Evolutionary conservation across 2,113 vertebrate species (phyloP).

Genomic region (Pseudonaja textilis): DNA sequence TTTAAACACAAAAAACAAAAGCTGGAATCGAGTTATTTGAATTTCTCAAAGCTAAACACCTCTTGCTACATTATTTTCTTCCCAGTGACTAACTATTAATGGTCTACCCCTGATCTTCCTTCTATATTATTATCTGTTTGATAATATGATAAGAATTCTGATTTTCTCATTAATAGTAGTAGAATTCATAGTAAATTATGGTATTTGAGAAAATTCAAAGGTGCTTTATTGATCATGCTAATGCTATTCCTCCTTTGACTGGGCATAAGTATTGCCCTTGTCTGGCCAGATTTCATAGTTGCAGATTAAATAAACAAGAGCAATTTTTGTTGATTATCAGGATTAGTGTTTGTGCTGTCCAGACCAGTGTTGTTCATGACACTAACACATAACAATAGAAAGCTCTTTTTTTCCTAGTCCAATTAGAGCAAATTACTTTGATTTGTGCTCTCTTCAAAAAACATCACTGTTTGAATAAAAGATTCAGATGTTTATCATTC

Average conservation of each 20-base stretch:
- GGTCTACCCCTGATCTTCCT: slow-evolving; percentile 15
- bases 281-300: neutral
- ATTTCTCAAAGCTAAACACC: slow-evolving; percentile 4
- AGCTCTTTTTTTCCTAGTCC: neutral
- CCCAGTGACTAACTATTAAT: slow-evolving; percentile 5
- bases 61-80: slow-evolving; percentile 22
- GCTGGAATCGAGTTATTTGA: neutral
- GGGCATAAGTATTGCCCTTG: neutral
- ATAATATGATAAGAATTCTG: neutral
- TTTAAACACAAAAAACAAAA: neutral
- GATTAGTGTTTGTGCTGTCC: neutral
- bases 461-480: neutral
- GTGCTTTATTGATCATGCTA: neutral
- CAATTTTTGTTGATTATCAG: neutral
- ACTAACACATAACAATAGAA: neutral
- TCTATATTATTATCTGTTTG: neutral
- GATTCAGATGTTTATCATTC: neutral
- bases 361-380: neutral
- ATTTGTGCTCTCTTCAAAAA: neutral
- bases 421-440: neutral
- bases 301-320: neutral
- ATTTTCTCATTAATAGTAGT: neutral
- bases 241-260: neutral
- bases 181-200: neutral
- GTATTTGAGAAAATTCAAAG: neutral